Conservation (phyloP, 2,113 vertebrate genomes). For the Calypte anna region DNA sequence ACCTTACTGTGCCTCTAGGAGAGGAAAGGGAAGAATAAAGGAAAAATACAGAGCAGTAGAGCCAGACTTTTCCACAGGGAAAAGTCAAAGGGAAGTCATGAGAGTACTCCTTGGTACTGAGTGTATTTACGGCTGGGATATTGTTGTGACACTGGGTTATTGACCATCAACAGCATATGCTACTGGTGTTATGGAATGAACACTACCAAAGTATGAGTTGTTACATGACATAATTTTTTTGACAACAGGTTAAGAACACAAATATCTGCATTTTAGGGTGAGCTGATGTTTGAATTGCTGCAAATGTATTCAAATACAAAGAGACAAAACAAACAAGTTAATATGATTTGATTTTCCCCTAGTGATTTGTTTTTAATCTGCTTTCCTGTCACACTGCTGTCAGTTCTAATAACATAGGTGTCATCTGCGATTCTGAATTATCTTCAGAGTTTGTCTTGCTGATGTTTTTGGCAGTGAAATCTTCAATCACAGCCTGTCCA, state of each 20-base stretch:
- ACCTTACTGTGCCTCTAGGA: too few relatives aligned
- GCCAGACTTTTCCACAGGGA: background rate
- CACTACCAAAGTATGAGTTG: background rate
- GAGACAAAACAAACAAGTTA: slow-evolving; percentile 35
- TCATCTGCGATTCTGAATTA: slow-evolving; percentile 27
- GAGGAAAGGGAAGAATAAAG: background rate
- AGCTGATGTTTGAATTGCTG: background rate
- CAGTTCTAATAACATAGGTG: slow-evolving; percentile 38
- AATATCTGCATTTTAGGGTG: background rate
- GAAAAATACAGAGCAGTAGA: background rate
- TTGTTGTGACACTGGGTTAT: background rate
- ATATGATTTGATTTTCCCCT: background rate
- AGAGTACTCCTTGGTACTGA: accelerated
- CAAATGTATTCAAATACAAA: background rate
- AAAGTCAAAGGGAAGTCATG: background rate
- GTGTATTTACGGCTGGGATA: background rate
- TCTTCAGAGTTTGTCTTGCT: slow-evolving; percentile 2
- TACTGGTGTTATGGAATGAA: background rate
- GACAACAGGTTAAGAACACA: slow-evolving; percentile 5
- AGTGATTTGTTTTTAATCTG: background rate
- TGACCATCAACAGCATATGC: background rate
- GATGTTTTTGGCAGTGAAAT: slow-evolving; percentile 7
- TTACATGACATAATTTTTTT: background rate
- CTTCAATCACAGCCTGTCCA: slow-evolving; percentile 52
- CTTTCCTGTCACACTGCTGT: slow-evolving; percentile 36